Conservation (phyloP, 2,113 vertebrate genomes). For the Calidris pugnax region DNA sequence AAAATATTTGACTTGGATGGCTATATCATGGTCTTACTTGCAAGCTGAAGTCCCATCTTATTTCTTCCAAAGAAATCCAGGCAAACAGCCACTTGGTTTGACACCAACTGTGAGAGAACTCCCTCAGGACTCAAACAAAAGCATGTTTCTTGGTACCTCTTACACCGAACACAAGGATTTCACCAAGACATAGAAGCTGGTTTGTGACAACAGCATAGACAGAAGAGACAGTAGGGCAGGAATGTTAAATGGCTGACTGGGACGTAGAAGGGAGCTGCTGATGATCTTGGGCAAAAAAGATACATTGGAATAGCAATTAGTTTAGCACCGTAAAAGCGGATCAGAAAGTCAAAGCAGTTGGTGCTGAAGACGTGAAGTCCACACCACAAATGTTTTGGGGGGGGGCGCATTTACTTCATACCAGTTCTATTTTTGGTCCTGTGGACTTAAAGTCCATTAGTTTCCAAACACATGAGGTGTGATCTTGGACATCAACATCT, state of each 20-base stretch:
- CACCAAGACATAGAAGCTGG: not conserved
- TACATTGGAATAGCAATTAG: accelerated
- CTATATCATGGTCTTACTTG: not conserved
- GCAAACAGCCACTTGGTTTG: not conserved
- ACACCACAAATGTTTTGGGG: not conserved
- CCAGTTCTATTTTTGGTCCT: not conserved
- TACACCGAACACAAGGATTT: not conserved
- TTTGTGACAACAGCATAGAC: not conserved
- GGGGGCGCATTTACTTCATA: not conserved
- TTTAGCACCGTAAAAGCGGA: accelerated
- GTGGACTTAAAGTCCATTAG: not conserved
- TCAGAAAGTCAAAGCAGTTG: not conserved
- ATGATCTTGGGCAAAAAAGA: not conserved
- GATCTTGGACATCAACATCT: not conserved
- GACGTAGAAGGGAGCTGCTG: not conserved
- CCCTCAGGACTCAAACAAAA: not conserved
- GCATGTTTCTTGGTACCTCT: not conserved
- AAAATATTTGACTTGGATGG: not conserved
- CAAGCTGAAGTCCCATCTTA: not conserved
- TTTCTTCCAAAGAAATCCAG: not conserved
- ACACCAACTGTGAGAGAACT: not conserved
- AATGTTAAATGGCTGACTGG: not conserved
- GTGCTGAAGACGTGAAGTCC: not conserved
- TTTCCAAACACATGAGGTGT: not conserved
- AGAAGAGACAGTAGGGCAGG: not conserved